Conservation (phyloP, 2,113 vertebrate genomes). For the Cryptomyrus ogoouensis region DNA sequence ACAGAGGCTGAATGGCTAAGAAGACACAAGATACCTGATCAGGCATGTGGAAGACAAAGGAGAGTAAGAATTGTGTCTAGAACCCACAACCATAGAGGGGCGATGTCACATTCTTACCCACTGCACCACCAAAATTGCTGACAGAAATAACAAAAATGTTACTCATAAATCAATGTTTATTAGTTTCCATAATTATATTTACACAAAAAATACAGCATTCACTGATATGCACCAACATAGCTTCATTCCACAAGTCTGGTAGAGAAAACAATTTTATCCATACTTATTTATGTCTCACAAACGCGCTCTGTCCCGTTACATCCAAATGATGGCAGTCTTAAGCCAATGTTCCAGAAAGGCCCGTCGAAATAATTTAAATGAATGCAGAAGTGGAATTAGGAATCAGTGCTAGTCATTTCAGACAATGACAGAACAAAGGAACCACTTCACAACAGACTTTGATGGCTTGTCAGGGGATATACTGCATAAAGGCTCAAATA, state of each 20-base stretch:
- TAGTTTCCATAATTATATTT: constrained; percentile 80
- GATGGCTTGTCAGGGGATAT: background rate
- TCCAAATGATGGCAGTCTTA: constrained; percentile 71
- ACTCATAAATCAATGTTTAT: constrained; percentile 96
- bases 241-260: constrained; percentile 59
- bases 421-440: constrained; percentile 41
- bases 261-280: constrained; percentile 61
- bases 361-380: constrained; percentile 28
- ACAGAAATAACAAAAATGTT: constrained; percentile 38
- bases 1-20: background rate
- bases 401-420: background rate
- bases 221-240: constrained; percentile 77
- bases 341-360: constrained; percentile 65
- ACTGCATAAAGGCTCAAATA: background rate
- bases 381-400: constrained; percentile 28
- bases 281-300: constrained; percentile 45
- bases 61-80: background rate
- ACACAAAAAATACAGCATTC: constrained; percentile 87
- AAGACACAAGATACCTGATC: background rate
- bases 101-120: background rate
- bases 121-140: background rate
- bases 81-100: background rate
- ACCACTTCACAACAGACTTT: background rate
- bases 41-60: background rate
- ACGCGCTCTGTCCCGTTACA: constrained; percentile 53